These are phyloP conservation scores for Otis tarda DNA, from an alignment of 2,113 vertebrate species.

Conservation along the genomic window DNA sequence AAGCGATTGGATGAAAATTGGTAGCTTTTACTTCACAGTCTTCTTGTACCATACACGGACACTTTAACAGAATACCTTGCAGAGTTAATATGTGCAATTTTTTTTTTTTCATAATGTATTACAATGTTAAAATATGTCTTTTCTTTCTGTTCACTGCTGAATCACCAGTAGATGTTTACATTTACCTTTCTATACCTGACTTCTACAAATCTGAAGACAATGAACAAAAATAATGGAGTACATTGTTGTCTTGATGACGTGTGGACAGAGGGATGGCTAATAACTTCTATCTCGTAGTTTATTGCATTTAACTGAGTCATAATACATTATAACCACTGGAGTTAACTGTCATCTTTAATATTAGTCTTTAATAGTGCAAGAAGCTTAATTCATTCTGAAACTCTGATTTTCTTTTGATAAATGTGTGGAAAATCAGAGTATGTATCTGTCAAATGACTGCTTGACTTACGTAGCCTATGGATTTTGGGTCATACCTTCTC, in stretches of 20 bases:
- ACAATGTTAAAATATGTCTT: neutral
- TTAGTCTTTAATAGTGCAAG: neutral
- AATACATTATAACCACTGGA: neutral
- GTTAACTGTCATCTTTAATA: neutral
- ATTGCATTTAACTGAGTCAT: neutral
- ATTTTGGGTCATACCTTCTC: neutral
- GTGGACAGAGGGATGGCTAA: neutral
- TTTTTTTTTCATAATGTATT: neutral
- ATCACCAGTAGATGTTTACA: neutral
- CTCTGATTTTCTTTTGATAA: neutral
- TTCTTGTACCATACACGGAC: neutral
- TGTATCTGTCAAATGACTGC: neutral
- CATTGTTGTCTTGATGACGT: neutral
- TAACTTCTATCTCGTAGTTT: neutral
- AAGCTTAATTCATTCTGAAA: neutral
- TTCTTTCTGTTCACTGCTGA: neutral
- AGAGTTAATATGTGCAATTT: neutral
- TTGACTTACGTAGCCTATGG: neutral
- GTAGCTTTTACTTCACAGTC: neutral
- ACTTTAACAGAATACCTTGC: neutral
- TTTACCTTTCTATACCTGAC: neutral
- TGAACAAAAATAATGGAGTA: neutral
- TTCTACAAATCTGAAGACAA: neutral
- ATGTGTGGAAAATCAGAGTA: neutral
- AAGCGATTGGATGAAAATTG: constrained; percentile 13